phyloP scores from a whole-genome alignment of 1,140 invertebrate genomes.

The Subanguina moxae region DNA sequence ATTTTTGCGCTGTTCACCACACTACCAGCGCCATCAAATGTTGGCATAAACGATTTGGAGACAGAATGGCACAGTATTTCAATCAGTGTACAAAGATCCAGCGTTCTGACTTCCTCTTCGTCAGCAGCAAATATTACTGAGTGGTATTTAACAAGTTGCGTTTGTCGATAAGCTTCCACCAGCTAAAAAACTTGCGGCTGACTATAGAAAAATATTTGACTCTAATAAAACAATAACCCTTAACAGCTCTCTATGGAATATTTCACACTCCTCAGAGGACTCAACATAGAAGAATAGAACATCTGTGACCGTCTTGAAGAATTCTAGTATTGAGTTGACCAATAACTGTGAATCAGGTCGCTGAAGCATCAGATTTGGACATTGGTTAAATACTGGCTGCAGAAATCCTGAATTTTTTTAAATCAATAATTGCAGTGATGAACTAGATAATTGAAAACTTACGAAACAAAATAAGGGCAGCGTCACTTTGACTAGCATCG shows the following conservation, averaged over 20 bases:
- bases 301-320: constrained; percentile 24
- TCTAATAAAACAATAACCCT: background rate
- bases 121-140: constrained; percentile 9
- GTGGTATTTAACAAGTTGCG: constrained; percentile 24
- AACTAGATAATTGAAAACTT: background rate
- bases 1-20: background rate
- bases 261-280: constrained; percentile 2
- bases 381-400: constrained; percentile 21
- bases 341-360: constrained; percentile 21
- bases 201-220: background rate
- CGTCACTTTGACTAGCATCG: constrained; percentile 24
- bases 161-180: constrained; percentile 10
- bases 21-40: constrained; percentile 1
- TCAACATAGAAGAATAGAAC: constrained; percentile 32
- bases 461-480: constrained; percentile 19
- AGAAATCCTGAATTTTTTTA: constrained; percentile 21
- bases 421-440: background rate
- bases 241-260: constrained; percentile 15
- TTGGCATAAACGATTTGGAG: constrained; percentile 26
- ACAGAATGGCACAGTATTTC: constrained; percentile 27
- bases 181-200: background rate
- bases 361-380: constrained; percentile 15
- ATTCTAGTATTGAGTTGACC: constrained; percentile 22
- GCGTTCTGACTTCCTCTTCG: constrained; percentile 23
- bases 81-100: constrained; percentile 27